phyloP scores from a whole-genome alignment of 2,888 invertebrate genomes.

The Xanthia togata region DNA sequence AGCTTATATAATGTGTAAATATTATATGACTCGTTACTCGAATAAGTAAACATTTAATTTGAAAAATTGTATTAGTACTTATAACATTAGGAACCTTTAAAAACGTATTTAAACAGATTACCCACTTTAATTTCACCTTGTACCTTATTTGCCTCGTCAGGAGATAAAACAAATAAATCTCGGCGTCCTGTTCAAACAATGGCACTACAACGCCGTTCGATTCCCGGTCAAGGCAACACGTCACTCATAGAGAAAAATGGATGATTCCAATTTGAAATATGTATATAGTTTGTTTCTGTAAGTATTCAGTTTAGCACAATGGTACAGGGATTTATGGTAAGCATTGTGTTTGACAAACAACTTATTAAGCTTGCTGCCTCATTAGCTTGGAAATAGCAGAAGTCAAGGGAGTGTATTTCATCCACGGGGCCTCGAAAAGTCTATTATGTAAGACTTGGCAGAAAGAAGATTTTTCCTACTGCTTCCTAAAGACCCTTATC shows the following conservation, averaged over 20 bases:
- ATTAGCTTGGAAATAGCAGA: conserved; percentile 17
- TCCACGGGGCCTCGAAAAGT: background rate
- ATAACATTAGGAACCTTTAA: conserved; percentile 2
- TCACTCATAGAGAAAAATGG: conserved; percentile 63
- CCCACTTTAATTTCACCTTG: conserved; percentile 55
- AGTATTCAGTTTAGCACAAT: conserved; percentile 43
- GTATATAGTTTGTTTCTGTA: conserved; percentile 46
- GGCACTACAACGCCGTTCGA: conserved; percentile 57
- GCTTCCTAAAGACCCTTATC: background rate
- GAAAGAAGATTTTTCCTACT: no score
- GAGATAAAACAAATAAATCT: conserved; percentile 62
- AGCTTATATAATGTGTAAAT: background rate
- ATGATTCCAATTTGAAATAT: conserved; percentile 61
- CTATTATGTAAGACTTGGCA: no score
- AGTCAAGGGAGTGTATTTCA: background rate
- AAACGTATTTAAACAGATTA: background rate
- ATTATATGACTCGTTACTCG: background rate
- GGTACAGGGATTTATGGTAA: conserved; percentile 46
- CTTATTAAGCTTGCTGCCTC: conserved; percentile 13
- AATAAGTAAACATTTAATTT: background rate
- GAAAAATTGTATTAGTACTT: background rate
- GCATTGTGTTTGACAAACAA: conserved; percentile 33
- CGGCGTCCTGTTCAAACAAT: conserved; percentile 65
- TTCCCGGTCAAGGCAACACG: conserved; percentile 69
- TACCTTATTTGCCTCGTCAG: conserved; percentile 40